Conservation (phyloP, 2,888 invertebrate species). For the Portevinia maculata region DNA sequence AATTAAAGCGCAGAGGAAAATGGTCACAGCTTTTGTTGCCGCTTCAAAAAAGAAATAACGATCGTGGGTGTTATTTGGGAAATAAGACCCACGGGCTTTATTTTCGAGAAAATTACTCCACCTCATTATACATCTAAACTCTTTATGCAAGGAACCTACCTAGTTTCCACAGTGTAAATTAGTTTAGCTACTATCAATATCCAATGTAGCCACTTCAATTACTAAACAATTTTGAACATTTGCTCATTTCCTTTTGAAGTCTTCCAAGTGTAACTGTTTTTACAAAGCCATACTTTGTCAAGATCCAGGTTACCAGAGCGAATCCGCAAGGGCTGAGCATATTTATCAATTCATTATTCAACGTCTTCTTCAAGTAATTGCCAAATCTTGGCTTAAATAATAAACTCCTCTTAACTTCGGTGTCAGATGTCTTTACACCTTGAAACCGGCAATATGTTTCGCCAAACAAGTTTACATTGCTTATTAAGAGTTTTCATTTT, state of each 20-base stretch:
- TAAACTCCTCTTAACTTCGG: conserved; percentile 38
- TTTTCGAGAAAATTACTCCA: too few species aligned
- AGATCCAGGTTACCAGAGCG: conserved; percentile 3
- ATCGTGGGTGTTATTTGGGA: too few species aligned
- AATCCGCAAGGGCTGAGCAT: not conserved
- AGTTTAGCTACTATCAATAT: too few species aligned
- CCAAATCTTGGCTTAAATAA: conserved; percentile 58
- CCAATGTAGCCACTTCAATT: conserved; percentile 27
- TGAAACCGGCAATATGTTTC: conserved; percentile 52
- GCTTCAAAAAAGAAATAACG: too few species aligned
- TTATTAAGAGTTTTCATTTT: conserved; percentile 28
- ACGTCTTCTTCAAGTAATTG: conserved; percentile 14
- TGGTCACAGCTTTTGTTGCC: too few species aligned
- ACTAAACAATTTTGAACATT: conserved; percentile 40
- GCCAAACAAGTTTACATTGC: conserved; percentile 9
- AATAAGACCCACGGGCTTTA: too few species aligned
- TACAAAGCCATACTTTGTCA: conserved; percentile 15
- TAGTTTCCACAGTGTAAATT: too few species aligned
- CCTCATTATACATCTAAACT: too few species aligned
- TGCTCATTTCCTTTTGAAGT: conserved; percentile 15
- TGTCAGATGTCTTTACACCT: conserved; percentile 50
- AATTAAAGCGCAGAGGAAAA: too few species aligned
- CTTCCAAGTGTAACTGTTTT: conserved; percentile 56
- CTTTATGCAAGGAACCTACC: too few species aligned
- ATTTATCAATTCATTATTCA: conserved; percentile 14